A percentile compares a stretch with the other conserved stretches of the same genome.
phyloP scores from a whole-genome alignment of 2,797 vertebrate species.

The Syndactyla subalaris region DNA sequence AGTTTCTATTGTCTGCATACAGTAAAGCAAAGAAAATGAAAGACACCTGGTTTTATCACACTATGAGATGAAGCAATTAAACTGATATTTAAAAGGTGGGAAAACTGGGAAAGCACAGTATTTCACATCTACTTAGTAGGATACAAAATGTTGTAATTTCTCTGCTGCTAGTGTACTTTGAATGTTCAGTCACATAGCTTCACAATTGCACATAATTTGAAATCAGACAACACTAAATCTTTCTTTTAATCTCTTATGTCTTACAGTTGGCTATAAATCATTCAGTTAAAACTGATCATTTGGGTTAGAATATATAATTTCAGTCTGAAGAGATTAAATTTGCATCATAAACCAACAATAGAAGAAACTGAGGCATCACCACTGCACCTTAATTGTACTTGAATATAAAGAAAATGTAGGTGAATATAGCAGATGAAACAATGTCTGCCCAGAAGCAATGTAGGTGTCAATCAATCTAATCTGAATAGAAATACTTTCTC shows the following conservation, averaged over 20 bases:
- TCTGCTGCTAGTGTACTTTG: neutral
- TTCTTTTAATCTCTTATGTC: neutral
- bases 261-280: neutral
- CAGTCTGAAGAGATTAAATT: neutral
- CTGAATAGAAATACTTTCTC: neutral
- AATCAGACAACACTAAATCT: neutral
- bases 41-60: neutral
- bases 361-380: neutral
- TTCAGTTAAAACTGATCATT: neutral
- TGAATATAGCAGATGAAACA: neutral
- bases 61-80: neutral
- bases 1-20: neutral
- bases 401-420: neutral
- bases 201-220: neutral
- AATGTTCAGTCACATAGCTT: neutral
- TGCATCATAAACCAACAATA: neutral
- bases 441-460: fast-evolving
- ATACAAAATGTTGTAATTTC: neutral
- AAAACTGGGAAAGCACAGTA: neutral
- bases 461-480: neutral
- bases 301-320: neutral
- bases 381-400: neutral
- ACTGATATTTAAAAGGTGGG: neutral
- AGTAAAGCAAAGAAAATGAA: neutral
- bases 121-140: neutral